These are phyloP conservation scores for Ovibos moschatus DNA, from an alignment of 2,113 vertebrate species.

Conservation along the genomic window DNA sequence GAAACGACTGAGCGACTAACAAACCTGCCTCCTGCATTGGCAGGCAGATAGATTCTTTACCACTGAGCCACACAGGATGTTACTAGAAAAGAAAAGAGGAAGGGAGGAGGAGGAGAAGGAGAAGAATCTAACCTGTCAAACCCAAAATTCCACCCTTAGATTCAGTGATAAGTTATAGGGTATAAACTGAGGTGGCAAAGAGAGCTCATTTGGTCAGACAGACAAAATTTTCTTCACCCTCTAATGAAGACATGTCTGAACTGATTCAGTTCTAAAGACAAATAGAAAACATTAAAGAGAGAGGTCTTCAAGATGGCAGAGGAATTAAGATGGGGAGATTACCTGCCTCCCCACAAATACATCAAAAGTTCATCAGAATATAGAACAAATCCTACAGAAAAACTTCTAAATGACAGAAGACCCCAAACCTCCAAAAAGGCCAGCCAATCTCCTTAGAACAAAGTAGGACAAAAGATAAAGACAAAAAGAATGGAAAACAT, in stretches of 20 bases:
- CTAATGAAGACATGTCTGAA: neutral
- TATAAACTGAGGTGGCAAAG: neutral
- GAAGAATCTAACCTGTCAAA: neutral
- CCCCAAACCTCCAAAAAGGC: neutral
- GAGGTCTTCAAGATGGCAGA: neutral
- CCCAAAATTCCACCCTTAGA: neutral
- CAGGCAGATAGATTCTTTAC: neutral
- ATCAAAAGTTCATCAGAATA: neutral
- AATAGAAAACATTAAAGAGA: neutral
- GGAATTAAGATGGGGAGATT: neutral
- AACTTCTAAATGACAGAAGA: neutral
- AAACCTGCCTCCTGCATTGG: neutral
- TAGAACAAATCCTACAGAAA: neutral
- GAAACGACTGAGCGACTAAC: fast-evolving
- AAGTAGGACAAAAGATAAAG: neutral
- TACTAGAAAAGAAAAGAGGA: neutral
- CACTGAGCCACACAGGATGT: neutral
- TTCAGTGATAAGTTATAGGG: neutral
- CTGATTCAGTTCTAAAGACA: neutral
- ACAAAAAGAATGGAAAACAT: neutral
- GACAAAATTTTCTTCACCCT: neutral
- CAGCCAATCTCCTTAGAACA: neutral
- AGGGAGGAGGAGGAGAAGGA: neutral
- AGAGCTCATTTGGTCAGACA: neutral
- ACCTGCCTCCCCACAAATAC: neutral